Base-by-base conservation (phyloP, 2,888 invertebrate species). In the Tinea semifulvella region DNA sequence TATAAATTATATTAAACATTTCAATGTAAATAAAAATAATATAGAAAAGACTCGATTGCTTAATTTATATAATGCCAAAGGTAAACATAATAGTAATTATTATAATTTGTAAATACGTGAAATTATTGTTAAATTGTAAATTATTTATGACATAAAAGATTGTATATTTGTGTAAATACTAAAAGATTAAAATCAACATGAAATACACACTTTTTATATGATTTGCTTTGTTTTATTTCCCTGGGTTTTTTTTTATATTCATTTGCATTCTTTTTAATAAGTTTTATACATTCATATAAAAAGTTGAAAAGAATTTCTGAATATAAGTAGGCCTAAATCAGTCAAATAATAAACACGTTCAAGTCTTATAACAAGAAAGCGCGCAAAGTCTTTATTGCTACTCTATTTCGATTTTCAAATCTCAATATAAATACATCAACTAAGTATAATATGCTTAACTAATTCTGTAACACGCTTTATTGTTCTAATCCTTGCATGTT, bases 201-300 rank as follows among this genome's bases (percentile, higher is more conserved):
- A 74, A 79, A 79, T 79, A 79, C 72, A 79, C 60, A 63, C 58
- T 72, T 69, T 69, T 63, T 60, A 73, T 68, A 76, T 76, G 68
- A 72, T 69, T 76, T 75, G 53, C 51, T 76, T 79, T 65, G 73
- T 77, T 79, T 80, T 55, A 72, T 73, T 80, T 68, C 52, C 40
- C 40, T 40, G 20, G 14, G 3, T 40, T 22, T 16, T 5, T 59
- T 61, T 57, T 63, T 26, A 27, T 45, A 28, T 25, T 13, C 28
- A 44, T 44, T 44, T 38, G 16, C 44, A 20, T 31, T 36, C 27
- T 19, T 28, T 53, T 42, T 53, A 53, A 42, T 13, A 35, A 11
- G 7, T 35, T 5, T 3, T n/a, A n/a, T n/a, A n/a, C n/a, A n/a
- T n/a, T n/a, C n/a, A n/a, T n/a, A n/a, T n/a, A n/a, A n/a, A n/a